Percentiles rank a stretch among this genome's conserved stretches.
phyloP scores from a whole-genome alignment of 2,888 invertebrate species.

The Hirtodrosophila trivittata region DNA sequence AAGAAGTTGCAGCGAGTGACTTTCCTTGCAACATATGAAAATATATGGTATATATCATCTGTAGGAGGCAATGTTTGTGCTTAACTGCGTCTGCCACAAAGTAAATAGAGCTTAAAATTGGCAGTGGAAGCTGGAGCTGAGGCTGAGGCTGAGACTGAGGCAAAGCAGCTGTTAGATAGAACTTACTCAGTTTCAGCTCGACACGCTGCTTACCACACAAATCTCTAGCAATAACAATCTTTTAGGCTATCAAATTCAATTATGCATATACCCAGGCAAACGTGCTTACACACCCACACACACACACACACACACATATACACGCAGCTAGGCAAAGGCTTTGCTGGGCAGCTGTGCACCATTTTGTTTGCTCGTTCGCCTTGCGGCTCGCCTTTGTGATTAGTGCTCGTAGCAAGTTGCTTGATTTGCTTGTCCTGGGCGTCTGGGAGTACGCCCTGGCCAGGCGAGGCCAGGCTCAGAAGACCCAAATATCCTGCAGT shows the following conservation, averaged over 20 bases:
- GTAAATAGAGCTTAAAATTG: slow-evolving; percentile 57
- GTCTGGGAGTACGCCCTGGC: too few species aligned
- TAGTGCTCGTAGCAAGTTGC: slow-evolving; percentile 52
- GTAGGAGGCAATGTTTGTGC: slow-evolving; percentile 34
- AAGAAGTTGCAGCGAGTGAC: slow-evolving; percentile 10
- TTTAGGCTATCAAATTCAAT: slow-evolving; percentile 78
- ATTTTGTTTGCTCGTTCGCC: slow-evolving; percentile 54
- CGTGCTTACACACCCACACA: slow-evolving; percentile 24
- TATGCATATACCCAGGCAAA: slow-evolving; percentile 61
- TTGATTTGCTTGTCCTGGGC: slow-evolving; percentile 60
- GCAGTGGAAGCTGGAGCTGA: too few species aligned
- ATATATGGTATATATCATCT: too few species aligned
- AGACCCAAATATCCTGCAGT: slow-evolving; percentile 30
- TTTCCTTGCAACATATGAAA: neutral
- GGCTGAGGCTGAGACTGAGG: slow-evolving; percentile 7
- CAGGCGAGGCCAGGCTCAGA: neutral
- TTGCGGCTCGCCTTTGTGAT: slow-evolving; percentile 64
- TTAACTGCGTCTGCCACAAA: slow-evolving; percentile 34
- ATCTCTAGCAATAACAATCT: slow-evolving; percentile 73
- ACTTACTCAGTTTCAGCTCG: slow-evolving; percentile 22
- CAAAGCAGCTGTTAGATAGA: slow-evolving; percentile 34
- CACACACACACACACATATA: slow-evolving; percentile 1
- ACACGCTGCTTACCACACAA: slow-evolving; percentile 58
- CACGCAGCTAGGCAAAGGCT: neutral
- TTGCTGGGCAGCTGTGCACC: slow-evolving; percentile 36